These are phyloP conservation scores for Euleptes europaea DNA, from an alignment of 2,113 vertebrate genomes.

Conservation along the genomic window DNA sequence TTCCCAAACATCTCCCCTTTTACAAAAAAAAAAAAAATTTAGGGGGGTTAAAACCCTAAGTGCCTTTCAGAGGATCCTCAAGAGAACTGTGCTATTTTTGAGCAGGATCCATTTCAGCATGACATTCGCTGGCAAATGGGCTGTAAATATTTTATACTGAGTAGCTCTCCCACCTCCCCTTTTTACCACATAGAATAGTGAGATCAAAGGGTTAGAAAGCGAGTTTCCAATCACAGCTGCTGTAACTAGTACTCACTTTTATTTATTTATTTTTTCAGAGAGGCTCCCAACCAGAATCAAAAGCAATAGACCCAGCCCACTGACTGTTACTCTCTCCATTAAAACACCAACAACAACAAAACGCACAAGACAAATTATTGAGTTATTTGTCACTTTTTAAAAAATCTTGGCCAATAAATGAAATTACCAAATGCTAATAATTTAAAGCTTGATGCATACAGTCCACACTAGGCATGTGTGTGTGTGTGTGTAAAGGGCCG, in stretches of 20 bases:
- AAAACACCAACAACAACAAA: too few species aligned
- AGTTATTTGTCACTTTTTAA: too few species aligned
- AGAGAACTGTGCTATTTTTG: slow-evolving; percentile 87
- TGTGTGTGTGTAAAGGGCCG: too few species aligned
- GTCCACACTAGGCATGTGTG: too few species aligned
- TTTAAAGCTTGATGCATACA: too few species aligned
- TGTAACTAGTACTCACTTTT: slow-evolving; percentile 8
- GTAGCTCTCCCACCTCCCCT: slow-evolving; percentile 29
- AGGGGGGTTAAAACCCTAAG: slow-evolving; percentile 10
- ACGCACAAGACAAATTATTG: too few species aligned
- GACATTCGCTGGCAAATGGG: slow-evolving; percentile 84
- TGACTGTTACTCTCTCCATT: too few species aligned
- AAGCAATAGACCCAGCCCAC: too few species aligned
- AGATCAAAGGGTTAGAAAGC: neutral
- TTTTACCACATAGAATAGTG: slow-evolving; percentile 51
- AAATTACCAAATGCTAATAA: too few species aligned
- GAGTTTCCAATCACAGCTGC: slow-evolving; percentile 1
- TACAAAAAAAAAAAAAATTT: too few species aligned
- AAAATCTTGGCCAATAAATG: too few species aligned
- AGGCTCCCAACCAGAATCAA: slow-evolving; percentile 24
- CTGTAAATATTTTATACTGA: slow-evolving; percentile 84
- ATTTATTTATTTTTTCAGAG: neutral
- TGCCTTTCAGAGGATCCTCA: slow-evolving; percentile 63
- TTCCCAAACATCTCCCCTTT: slow-evolving; percentile 39
- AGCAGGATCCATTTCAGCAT: slow-evolving; percentile 82